These are phyloP conservation scores for Hemibagrus guttatus DNA, from an alignment of 2,797 vertebrate genomes.

Conservation along the genomic window DNA sequence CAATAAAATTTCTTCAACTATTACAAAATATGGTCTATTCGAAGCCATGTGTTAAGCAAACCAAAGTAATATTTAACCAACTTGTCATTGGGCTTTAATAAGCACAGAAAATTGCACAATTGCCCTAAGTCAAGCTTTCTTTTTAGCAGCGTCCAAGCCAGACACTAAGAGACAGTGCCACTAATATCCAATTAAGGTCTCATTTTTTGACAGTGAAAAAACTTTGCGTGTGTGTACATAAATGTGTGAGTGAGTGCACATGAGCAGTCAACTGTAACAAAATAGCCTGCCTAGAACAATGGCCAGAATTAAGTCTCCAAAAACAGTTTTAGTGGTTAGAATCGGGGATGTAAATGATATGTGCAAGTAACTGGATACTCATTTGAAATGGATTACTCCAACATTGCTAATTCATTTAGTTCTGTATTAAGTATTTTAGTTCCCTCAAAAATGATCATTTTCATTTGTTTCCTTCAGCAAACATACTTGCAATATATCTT, in stretches of 20 bases:
- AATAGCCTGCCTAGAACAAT: constrained; percentile 44
- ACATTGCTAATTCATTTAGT: constrained; percentile 30
- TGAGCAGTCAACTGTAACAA: constrained; percentile 35
- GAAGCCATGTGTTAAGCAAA: neutral
- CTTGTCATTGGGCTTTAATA: neutral
- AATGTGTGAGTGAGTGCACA: constrained; percentile 13
- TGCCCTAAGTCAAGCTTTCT: constrained; percentile 19
- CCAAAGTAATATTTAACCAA: constrained; percentile 12
- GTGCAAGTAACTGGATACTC: constrained; percentile 29
- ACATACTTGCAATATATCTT: constrained; percentile 27
- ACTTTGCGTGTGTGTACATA: neutral
- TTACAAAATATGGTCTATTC: neutral
- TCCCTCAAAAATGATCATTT: constrained; percentile 31
- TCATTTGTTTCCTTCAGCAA: constrained; percentile 27
- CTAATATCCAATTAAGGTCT: constrained; percentile 40
- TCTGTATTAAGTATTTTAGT: constrained; percentile 12
- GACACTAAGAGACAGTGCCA: constrained; percentile 26
- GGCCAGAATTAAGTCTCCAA: constrained; percentile 34
- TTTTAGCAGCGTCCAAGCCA: constrained; percentile 31
- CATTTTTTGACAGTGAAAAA: constrained; percentile 32
- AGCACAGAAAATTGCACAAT: constrained; percentile 16
- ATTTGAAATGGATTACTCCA: constrained; percentile 33
- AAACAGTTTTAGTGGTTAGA: constrained; percentile 44
- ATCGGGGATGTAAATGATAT: constrained; percentile 21
- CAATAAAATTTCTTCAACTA: neutral